Percentiles rank a stretch among this genome's conserved stretches.
Conservation (phyloP, 1,140 invertebrate species). For the Macrobrachium nipponense region DNA sequence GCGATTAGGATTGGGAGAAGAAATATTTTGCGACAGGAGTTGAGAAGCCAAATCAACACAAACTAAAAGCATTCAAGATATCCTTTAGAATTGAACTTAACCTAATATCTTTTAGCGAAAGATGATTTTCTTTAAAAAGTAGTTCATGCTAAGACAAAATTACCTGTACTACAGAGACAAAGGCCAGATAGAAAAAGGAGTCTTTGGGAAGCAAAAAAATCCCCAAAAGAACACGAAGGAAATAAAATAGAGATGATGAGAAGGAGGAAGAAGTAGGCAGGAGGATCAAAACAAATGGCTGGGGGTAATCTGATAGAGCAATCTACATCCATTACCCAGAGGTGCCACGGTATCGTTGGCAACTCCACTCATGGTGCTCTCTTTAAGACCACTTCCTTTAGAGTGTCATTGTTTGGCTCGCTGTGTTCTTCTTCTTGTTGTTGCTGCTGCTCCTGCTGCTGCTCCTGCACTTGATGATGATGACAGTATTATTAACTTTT, state of each 20-base stretch:
- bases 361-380: not conserved
- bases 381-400: not conserved
- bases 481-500: too few relatives aligned
- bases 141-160: too few relatives aligned
- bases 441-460: not conserved
- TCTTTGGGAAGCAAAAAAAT: too few relatives aligned
- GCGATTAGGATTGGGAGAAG: too few relatives aligned
- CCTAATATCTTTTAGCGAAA: too few relatives aligned
- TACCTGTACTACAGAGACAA: too few relatives aligned
- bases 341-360: not conserved
- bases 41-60: too few relatives aligned
- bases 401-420: not conserved
- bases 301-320: slow-evolving; percentile 56
- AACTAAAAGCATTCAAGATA: too few relatives aligned
- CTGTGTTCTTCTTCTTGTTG: not conserved
- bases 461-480: not conserved
- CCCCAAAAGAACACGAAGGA: not conserved
- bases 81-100: too few relatives aligned
- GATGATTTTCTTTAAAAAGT: too few relatives aligned
- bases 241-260: not conserved
- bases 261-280: slow-evolving; percentile 7
- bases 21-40: too few relatives aligned
- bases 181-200: too few relatives aligned
- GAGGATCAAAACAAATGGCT: slow-evolving; percentile 50
- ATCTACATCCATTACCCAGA: slow-evolving; percentile 56